Evolutionary conservation across 2,113 vertebrate species (phyloP), one percentile per base, ranked within the genome.

Genomic region (Vulpes ferrilata): DNA sequence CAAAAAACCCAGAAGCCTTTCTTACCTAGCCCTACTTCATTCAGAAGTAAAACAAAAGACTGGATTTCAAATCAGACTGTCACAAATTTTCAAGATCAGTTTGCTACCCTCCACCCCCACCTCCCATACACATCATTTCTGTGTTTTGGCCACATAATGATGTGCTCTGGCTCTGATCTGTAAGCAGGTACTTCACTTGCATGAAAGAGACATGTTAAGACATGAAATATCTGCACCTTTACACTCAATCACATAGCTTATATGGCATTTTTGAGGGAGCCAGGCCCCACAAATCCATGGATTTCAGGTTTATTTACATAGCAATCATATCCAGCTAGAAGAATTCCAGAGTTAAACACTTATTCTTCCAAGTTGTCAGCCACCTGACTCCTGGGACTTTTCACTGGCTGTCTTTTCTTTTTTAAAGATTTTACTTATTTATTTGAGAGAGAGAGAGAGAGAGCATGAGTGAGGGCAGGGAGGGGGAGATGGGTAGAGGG

Each of bases 251-350:
- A 27, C 17, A 76, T 55, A 15, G 16, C 19, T 92, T 32, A 78
- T 6, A 51, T 10, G 38, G 15, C 13, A 60, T 79, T 82, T 94
- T 87, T 57, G 27, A 87, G 11, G n/a, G 25, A 80, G 35, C 32
- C 38, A 73, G 88, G 1, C 7, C 17, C 20, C 35, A 64, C 32
- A 85, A 59, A 64, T 76, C 17, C 60, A 85, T 2, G 11, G 9
- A 59, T 57, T 81, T 79, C 57, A 88, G 20, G 16, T 89, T 94
- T 67, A 43, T 89, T 93, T 88, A 57, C 76, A 88, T 32, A 51
- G 51, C 22, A 65, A 74, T 80, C 51, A 22, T n/a, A 90, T 27
- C 22, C 8, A 59, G 57, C 60, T 87, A 23, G 62, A 85, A 86
- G 30, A 25, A 90, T 74, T 88, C 27, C 5, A 30, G 51, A 65